phyloP scores from a whole-genome alignment of 2,888 invertebrate species.

The Tipula lateralis region DNA sequence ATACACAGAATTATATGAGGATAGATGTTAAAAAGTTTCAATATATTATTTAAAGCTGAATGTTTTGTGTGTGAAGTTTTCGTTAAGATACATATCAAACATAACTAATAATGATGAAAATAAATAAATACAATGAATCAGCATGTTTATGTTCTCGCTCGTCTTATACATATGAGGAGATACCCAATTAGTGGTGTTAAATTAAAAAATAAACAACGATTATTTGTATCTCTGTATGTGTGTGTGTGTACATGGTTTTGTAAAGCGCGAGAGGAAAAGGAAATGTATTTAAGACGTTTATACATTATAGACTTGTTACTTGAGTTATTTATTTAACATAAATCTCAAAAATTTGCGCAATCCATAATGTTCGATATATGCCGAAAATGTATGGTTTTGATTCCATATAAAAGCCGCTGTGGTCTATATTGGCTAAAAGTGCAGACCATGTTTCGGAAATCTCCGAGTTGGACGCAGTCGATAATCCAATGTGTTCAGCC shows the following conservation, averaged over 20 bases:
- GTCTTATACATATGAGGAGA: background rate
- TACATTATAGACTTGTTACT: background rate
- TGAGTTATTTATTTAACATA: conserved; percentile 24
- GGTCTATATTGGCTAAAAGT: no score
- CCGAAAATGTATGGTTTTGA: no score
- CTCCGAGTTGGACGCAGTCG: no score
- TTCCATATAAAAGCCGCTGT: no score
- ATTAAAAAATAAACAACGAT: conserved; percentile 30
- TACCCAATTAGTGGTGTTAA: conserved; percentile 30
- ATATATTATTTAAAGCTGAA: background rate
- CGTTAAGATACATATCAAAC: conserved; percentile 9
- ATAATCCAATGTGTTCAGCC: no score
- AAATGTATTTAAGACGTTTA: background rate
- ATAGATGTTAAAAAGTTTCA: conserved; percentile 7
- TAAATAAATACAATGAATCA: conserved; percentile 29
- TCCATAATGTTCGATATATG: background rate
- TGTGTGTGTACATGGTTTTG: background rate
- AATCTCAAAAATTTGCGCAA: background rate
- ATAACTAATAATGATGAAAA: conserved; percentile 15
- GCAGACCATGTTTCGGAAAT: no score
- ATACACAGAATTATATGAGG: background rate
- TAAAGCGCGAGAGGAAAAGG: conserved; percentile 9
- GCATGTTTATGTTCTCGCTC: conserved; percentile 29
- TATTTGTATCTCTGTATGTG: no score
- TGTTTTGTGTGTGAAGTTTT: conserved; percentile 19